A percentile compares a stretch with the other conserved stretches of the same genome.
phyloP scores from a whole-genome alignment of 2,797 vertebrate genomes.

The Tinamus major region DNA sequence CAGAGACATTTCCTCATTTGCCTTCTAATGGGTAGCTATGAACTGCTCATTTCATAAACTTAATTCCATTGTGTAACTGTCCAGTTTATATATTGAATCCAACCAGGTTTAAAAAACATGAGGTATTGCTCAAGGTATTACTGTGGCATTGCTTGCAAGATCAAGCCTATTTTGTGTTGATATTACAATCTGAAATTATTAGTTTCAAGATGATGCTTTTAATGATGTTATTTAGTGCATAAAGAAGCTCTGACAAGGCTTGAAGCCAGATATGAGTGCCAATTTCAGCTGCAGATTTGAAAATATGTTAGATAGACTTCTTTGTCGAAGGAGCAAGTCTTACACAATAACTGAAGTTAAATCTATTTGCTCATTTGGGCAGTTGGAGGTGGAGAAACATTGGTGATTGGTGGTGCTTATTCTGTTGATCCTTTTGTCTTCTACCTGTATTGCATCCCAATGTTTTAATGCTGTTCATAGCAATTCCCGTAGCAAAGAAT shows the following conservation, averaged over 20 bases:
- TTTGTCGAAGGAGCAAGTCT: neutral
- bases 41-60: neutral
- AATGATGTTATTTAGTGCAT: neutral
- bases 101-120: neutral
- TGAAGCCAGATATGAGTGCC: neutral
- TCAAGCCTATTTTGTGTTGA: neutral
- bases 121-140: neutral
- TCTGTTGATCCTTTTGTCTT: neutral
- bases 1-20: neutral
- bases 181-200: neutral
- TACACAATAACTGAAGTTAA: neutral
- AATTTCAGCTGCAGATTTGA: neutral
- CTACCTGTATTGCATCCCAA: neutral
- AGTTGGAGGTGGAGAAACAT: neutral
- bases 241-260: neutral
- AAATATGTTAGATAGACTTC: neutral
- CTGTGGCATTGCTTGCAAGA: neutral
- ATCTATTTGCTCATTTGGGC: neutral
- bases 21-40: neutral
- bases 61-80: neutral
- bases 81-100: rapidly evolving
- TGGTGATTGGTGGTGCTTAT: neutral
- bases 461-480: neutral
- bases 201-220: neutral
- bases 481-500: too few species aligned